Percentiles rank a stretch among this genome's conserved stretches.
Evolutionary conservation across 2,113 vertebrate genomes (phyloP).

Genomic region (Psilopsiagon aymara): DNA sequence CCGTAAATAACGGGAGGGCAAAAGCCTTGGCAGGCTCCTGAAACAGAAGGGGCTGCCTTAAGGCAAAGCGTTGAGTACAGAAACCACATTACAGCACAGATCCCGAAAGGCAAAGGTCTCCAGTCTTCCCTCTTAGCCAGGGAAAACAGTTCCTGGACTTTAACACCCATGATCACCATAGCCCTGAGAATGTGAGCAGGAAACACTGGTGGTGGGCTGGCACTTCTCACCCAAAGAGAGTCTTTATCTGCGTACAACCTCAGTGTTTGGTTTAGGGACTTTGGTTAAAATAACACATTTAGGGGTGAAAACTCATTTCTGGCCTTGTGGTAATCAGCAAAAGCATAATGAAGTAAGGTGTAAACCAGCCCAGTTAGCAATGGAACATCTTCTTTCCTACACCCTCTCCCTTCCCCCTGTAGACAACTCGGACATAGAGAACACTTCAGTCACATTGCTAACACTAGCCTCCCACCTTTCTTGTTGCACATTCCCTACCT

Average conservation of each 20-base stretch:
- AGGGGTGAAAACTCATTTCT: not conserved
- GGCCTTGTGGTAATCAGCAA: not conserved
- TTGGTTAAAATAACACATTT: not conserved
- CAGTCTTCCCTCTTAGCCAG: not conserved
- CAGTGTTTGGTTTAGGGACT: not conserved
- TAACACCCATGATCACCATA: fast-evolving
- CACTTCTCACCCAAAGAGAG: not conserved
- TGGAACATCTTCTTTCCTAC: not conserved
- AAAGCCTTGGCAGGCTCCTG: not conserved
- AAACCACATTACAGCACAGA: not conserved
- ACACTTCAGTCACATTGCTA: no score
- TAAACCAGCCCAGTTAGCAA: not conserved
- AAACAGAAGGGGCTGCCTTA: not conserved
- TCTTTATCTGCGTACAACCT: no score
- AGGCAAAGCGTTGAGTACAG: not conserved
- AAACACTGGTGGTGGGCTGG: not conserved
- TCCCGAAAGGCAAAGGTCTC: not conserved
- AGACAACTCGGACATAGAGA: fast-evolving
- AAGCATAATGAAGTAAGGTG: not conserved
- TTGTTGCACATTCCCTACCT: not conserved
- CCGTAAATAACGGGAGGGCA: not conserved
- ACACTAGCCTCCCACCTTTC: not conserved
- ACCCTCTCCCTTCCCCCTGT: not conserved
- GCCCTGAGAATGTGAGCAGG: not conserved
- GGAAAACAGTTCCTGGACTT: not conserved